Conservation (phyloP, 1,140 invertebrate species). For the Drosophila chauvacae region DNA sequence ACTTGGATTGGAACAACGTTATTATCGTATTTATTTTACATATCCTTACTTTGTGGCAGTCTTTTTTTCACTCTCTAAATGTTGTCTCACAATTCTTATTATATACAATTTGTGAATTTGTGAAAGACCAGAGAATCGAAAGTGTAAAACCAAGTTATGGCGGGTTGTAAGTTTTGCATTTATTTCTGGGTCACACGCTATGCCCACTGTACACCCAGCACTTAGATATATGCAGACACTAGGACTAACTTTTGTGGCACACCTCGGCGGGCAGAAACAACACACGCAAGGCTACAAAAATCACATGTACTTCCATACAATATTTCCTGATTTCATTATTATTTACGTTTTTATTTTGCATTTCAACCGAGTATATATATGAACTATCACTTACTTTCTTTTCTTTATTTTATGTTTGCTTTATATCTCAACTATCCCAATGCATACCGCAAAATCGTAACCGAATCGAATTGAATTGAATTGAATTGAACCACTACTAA, state of each 20-base stretch:
- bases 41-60: conserved; percentile 1
- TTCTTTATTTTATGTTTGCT: conserved; percentile 82
- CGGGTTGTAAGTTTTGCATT: conserved; percentile 48
- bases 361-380: conserved; percentile 62
- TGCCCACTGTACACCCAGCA: conserved; percentile 24
- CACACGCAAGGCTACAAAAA: conserved; percentile 40
- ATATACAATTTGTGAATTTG: conserved; percentile 19
- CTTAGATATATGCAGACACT: conserved; percentile 48
- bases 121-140: conserved; percentile 10
- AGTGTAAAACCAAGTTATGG: conserved; percentile 51
- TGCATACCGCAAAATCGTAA: conserved; percentile 68
- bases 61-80: conserved; percentile 52
- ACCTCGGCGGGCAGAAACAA: conserved; percentile 52
- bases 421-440: conserved; percentile 78
- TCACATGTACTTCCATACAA: conserved; percentile 44
- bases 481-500: conserved; percentile 41
- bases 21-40: neutral
- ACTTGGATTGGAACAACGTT: conserved; percentile 22
- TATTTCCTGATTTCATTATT: conserved; percentile 44
- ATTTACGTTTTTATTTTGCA: conserved; percentile 49
- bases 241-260: conserved; percentile 65
- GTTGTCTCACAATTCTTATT: conserved; percentile 48
- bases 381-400: conserved; percentile 79
- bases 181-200: conserved; percentile 38
- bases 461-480: conserved; percentile 53